phyloP scores from a whole-genome alignment of 2,888 invertebrate species.

The Polyploca ridens region DNA sequence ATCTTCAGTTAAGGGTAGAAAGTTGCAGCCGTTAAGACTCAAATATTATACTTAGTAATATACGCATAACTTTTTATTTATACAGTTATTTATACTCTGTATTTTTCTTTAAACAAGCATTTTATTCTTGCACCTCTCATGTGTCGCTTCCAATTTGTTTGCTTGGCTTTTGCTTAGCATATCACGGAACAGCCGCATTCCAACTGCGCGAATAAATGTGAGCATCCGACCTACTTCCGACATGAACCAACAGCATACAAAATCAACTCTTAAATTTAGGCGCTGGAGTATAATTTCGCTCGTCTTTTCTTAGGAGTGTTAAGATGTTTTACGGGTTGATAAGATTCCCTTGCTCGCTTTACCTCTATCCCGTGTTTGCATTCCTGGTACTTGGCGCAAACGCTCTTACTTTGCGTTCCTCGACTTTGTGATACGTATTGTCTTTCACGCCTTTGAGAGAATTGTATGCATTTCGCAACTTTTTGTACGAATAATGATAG shows the following conservation, averaged over 20 bases:
- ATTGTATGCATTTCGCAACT: slow-evolving; percentile 63
- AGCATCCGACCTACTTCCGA: slow-evolving; percentile 61
- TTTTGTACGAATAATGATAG: slow-evolving; percentile 46
- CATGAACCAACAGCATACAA: slow-evolving; percentile 10
- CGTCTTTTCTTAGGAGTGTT: slow-evolving; percentile 20
- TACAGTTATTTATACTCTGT: slow-evolving; percentile 26
- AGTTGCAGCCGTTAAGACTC: too few relatives aligned
- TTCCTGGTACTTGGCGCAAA: slow-evolving; percentile 74
- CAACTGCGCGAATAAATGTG: slow-evolving; percentile 68
- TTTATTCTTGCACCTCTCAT: slow-evolving; percentile 53
- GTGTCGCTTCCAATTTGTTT: slow-evolving; percentile 75
- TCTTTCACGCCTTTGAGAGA: slow-evolving; percentile 70
- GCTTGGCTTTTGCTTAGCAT: slow-evolving; percentile 78
- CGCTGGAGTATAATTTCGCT: slow-evolving; percentile 28
- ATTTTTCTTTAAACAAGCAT: slow-evolving; percentile 47
- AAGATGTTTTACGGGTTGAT: slow-evolving; percentile 29
- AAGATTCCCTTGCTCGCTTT: slow-evolving; percentile 58
- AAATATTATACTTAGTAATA: too few relatives aligned
- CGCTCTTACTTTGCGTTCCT: slow-evolving; percentile 73
- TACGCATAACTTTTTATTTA: not conserved
- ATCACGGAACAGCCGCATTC: slow-evolving; percentile 75
- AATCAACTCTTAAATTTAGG: slow-evolving; percentile 18
- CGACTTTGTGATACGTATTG: slow-evolving; percentile 74
- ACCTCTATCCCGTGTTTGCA: slow-evolving; percentile 71
- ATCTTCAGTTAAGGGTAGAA: not conserved